Evolutionary conservation across 2,888 invertebrate genomes (phyloP).

Genomic region (Folsomia manolachei): DNA sequence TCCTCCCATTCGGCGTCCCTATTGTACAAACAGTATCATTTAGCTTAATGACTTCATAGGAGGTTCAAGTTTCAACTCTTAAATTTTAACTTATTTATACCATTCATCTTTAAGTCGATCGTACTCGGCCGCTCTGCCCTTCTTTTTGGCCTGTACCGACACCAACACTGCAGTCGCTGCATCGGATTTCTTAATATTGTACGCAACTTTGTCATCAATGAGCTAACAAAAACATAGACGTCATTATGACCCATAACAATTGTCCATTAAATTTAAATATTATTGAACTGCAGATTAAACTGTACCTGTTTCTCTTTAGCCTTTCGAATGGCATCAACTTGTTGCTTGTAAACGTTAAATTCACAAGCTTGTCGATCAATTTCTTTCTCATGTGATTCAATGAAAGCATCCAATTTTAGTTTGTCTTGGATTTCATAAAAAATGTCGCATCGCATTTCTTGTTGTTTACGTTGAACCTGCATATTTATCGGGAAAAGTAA

Average conservation of each 20-base stretch:
- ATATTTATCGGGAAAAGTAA: too few species aligned
- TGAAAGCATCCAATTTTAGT: slow-evolving; percentile 39
- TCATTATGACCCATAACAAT: neutral
- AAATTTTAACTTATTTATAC: slow-evolving; percentile 35
- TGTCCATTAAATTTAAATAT: neutral
- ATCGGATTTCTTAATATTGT: slow-evolving; percentile 39
- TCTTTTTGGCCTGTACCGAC: slow-evolving; percentile 21
- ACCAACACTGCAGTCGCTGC: slow-evolving; percentile 33
- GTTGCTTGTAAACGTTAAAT: slow-evolving; percentile 36
- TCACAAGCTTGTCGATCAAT: slow-evolving; percentile 48
- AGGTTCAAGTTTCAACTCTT: neutral
- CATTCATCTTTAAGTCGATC: slow-evolving; percentile 41
- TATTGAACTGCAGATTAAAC: neutral
- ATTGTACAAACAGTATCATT: slow-evolving; percentile 1
- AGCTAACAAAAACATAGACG: slow-evolving; percentile 26
- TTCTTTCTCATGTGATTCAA: slow-evolving; percentile 45
- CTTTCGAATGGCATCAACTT: slow-evolving; percentile 40
- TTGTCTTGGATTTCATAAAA: slow-evolving; percentile 36
- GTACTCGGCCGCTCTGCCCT: slow-evolving; percentile 30
- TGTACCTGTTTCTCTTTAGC: slow-evolving; percentile 42
- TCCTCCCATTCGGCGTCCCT: slow-evolving; percentile 42
- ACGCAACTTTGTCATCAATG: slow-evolving; percentile 43
- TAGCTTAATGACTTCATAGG: too few species aligned
- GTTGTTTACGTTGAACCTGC: neutral
- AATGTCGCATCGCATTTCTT: neutral